Percentiles rank a stretch among this genome's conserved stretches.
These are phyloP conservation scores for Teleopsis dalmanni DNA, from an alignment of 1,140 invertebrate species.

Conservation along the genomic window DNA sequence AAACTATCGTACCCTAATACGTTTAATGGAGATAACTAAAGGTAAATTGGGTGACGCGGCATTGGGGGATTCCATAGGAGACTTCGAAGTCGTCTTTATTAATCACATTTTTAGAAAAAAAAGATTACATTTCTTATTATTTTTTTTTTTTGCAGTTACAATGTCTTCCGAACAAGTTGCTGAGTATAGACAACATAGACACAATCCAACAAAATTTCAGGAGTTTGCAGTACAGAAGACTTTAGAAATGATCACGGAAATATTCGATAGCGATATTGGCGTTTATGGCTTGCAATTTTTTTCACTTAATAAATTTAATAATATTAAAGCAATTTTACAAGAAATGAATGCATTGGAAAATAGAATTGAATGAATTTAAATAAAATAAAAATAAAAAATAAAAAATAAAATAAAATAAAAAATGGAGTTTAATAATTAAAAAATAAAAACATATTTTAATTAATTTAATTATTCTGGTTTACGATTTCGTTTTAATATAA, in stretches of 20 bases:
- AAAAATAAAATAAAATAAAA: too few species aligned
- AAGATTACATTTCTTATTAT: too few species aligned
- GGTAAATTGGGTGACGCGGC: neutral
- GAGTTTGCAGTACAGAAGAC: slow-evolving; percentile 9
- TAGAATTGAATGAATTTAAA: neutral
- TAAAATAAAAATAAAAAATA: neutral
- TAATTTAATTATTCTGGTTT: too few species aligned
- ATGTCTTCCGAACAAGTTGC: neutral
- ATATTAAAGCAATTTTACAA: slow-evolving; percentile 1
- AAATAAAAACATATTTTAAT: too few species aligned
- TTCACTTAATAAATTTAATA: slow-evolving; percentile 11
- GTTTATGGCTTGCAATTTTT: slow-evolving; percentile 17
- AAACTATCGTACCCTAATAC: slow-evolving; percentile 7
- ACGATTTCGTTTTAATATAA: too few species aligned
- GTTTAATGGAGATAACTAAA: slow-evolving; percentile 8
- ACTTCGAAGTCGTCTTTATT: neutral
- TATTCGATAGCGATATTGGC: slow-evolving; percentile 10
- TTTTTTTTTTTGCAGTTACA: too few species aligned
- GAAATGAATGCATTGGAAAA: too few species aligned
- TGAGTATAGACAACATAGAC: neutral
- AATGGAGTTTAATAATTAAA: too few species aligned
- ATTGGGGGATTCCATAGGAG: too few species aligned
- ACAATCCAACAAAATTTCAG: neutral
- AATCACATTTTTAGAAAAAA: too few species aligned
- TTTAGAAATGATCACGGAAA: neutral